A percentile compares a stretch with the other conserved stretches of the same genome.
These are phyloP conservation scores for Hemibagrus wyckioides DNA, from an alignment of 2,113 vertebrate species.

Conservation along the genomic window DNA sequence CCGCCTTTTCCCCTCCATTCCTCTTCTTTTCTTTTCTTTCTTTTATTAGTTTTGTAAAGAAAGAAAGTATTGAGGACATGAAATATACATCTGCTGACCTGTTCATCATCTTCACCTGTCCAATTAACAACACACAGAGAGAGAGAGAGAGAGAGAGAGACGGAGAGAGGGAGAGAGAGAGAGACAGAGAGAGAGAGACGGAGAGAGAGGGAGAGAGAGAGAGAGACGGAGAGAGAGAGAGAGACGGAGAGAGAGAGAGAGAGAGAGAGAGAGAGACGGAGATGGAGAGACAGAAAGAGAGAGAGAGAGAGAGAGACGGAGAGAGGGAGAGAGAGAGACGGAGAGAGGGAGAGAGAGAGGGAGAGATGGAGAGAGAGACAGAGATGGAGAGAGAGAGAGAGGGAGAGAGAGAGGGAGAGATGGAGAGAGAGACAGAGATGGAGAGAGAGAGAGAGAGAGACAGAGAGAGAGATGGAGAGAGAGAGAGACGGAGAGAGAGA, in stretches of 20 bases:
- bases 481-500: too few species aligned
- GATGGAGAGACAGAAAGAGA: not conserved
- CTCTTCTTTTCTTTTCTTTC: not conserved
- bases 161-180: not conserved
- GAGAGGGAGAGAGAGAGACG: too few species aligned
- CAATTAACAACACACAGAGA: conserved; percentile 6
- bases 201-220: not conserved
- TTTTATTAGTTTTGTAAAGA: not conserved
- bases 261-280: not conserved
- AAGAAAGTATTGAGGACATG: not conserved
- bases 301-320: not conserved
- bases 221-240: not conserved
- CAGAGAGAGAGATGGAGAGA: too few species aligned
- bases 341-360: too few species aligned
- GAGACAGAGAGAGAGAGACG: not conserved
- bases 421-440: too few species aligned
- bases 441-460: too few species aligned
- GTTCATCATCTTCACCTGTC: not conserved
- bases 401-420: too few species aligned
- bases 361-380: too few species aligned
- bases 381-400: too few species aligned
- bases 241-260: not conserved
- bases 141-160: not conserved
- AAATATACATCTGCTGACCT: conserved; percentile 19
- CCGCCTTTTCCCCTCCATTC: not conserved